phyloP scores from a whole-genome alignment of 2,113 vertebrate species.

The Cisticola juncidis region DNA sequence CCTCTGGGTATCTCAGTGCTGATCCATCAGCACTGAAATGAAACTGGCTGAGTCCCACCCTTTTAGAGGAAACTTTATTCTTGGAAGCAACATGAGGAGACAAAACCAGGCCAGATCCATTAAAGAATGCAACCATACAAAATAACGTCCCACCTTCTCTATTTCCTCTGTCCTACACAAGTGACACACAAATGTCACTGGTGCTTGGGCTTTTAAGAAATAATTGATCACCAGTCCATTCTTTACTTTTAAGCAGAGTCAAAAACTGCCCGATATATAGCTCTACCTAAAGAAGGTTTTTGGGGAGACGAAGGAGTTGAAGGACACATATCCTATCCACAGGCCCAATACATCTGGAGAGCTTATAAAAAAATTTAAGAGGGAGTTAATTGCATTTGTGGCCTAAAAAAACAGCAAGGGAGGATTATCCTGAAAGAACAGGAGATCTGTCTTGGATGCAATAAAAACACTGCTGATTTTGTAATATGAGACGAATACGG shows the following conservation, averaged over 20 bases:
- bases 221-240: not conserved
- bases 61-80: not conserved
- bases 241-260: not conserved
- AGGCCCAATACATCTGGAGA: not conserved
- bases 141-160: not conserved
- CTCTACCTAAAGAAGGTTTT: not conserved
- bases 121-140: not conserved
- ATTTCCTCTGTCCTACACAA: not conserved
- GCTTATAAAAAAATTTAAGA: not conserved
- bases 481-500: accelerated
- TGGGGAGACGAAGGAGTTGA: not conserved
- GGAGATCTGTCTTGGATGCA: not conserved
- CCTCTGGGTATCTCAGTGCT: not conserved
- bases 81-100: not conserved
- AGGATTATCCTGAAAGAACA: not conserved
- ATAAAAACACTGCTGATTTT: not conserved
- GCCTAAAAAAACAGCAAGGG: not conserved
- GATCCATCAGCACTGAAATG: not conserved
- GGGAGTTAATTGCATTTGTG: not conserved
- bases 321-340: not conserved
- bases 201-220: not conserved
- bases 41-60: not conserved
- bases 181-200: not conserved
- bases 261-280: not conserved
- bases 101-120: not conserved